These are phyloP conservation scores for Ennomos quercinarius DNA, from an alignment of 2,888 invertebrate species.

Conservation along the genomic window DNA sequence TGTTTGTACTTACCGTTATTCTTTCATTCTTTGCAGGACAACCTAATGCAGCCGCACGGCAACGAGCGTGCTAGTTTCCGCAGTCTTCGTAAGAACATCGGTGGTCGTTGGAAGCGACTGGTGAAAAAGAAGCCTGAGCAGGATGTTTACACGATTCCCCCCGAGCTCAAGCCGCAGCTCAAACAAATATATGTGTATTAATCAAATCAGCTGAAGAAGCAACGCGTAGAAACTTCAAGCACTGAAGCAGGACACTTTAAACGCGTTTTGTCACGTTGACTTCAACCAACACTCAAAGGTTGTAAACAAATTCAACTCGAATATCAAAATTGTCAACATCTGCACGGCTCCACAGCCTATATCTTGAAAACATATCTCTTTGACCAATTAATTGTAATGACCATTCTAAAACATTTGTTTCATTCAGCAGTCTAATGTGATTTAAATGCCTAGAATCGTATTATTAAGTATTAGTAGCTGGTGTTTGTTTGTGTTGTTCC, in stretches of 20 bases:
- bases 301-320: conserved; percentile 75
- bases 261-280: conserved; percentile 60
- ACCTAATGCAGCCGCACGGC: conserved; percentile 89
- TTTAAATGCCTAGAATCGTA: conserved; percentile 80
- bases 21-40: conserved; percentile 88
- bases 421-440: conserved; percentile 81
- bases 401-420: conserved; percentile 73
- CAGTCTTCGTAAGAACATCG: conserved; percentile 94
- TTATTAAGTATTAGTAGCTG: conserved; percentile 85
- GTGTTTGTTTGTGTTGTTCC: conserved; percentile 74
- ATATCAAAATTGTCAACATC: conserved; percentile 72
- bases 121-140: conserved; percentile 93
- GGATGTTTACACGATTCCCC: conserved; percentile 93
- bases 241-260: conserved; percentile 77
- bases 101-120: conserved; percentile 93
- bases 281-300: conserved; percentile 68
- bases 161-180: conserved; percentile 94
- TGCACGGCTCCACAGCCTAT: conserved; percentile 65
- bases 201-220: conserved; percentile 47
- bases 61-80: conserved; percentile 92
- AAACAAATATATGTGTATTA: conserved; percentile 96
- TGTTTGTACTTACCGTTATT: conserved; percentile 42
- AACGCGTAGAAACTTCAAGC: conserved; percentile 50
- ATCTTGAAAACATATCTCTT: conserved; percentile 79
- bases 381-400: conserved; percentile 82